Percentiles rank a stretch among this genome's conserved stretches.
phyloP scores from a whole-genome alignment of 2,888 invertebrate species.

The Melinopterus prodromus region DNA sequence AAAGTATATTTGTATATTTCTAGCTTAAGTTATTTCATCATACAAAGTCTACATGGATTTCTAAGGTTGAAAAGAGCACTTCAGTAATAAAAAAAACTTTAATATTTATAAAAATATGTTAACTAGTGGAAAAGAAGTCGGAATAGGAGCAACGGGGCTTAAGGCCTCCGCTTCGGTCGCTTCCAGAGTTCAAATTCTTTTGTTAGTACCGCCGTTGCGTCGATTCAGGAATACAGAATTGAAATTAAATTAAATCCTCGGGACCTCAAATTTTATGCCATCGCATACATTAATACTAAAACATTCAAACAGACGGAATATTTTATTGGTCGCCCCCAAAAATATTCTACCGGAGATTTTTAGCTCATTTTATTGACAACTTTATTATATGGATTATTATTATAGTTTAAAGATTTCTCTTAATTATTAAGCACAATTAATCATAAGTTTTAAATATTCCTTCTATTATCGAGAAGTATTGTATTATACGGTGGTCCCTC shows the following conservation, averaged over 20 bases:
- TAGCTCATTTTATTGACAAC: too few relatives aligned
- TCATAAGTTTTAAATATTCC: too few relatives aligned
- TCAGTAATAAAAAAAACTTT: background rate
- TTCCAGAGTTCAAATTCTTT: conserved; percentile 40
- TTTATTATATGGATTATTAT: too few relatives aligned
- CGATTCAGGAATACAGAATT: conserved; percentile 44
- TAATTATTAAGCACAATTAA: too few relatives aligned
- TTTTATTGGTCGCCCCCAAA: background rate
- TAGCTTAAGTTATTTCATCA: too few relatives aligned
- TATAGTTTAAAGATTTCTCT: too few relatives aligned
- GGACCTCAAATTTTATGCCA: conserved; percentile 44
- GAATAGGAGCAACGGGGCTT: conserved; percentile 6
- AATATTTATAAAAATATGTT: background rate
- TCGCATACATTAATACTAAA: conserved; percentile 39
- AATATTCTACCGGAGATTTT: background rate
- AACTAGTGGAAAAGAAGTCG: background rate
- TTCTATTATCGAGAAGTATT: too few relatives aligned
- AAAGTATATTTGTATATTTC: too few relatives aligned
- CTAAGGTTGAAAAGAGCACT: too few relatives aligned
- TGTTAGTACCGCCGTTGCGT: conserved; percentile 32
- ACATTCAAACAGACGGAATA: conserved; percentile 7
- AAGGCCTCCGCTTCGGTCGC: conserved; percentile 29
- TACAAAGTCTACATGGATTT: background rate
- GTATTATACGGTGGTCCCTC: background rate
- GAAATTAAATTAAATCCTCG: conserved; percentile 44